Percentiles rank a stretch among this genome's conserved stretches.
Evolutionary conservation across 2,888 invertebrate genomes (phyloP).

Genomic region (Scaptomyza tumidula): DNA sequence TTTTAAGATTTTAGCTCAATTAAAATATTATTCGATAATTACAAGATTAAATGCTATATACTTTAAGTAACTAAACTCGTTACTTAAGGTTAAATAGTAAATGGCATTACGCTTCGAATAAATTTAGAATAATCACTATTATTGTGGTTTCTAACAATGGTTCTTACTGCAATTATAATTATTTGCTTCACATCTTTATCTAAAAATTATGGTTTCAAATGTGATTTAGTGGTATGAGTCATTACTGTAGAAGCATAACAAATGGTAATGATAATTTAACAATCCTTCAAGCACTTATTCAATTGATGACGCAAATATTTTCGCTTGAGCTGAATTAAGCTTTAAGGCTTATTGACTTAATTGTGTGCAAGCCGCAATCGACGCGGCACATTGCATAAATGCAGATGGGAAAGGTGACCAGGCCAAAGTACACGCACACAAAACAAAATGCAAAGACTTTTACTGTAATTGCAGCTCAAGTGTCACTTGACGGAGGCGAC

Average conservation of each 20-base stretch:
- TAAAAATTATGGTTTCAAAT: background rate
- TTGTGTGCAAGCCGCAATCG: slow-evolving; percentile 4
- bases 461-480: slow-evolving; percentile 54
- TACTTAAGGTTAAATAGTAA: too few relatives aligned
- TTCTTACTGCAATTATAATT: background rate
- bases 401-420: background rate
- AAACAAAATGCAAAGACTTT: slow-evolving; percentile 33
- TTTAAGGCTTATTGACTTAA: slow-evolving; percentile 5
- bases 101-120: too few relatives aligned
- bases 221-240: background rate
- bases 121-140: too few relatives aligned
- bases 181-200: background rate
- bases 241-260: background rate
- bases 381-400: slow-evolving; percentile 8
- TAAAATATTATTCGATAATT: too few relatives aligned
- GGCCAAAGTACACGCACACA: slow-evolving; percentile 6
- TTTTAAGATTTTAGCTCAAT: too few relatives aligned
- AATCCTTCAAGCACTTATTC: background rate
- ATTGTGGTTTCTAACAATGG: background rate
- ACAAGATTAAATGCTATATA: too few relatives aligned
- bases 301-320: slow-evolving; percentile 13
- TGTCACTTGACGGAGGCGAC: slow-evolving; percentile 33
- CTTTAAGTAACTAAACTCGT: too few relatives aligned
- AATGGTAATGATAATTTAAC: background rate
- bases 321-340: background rate